phyloP scores from a whole-genome alignment of 2,797 vertebrate genomes.

The Harpagifer antarcticus region DNA sequence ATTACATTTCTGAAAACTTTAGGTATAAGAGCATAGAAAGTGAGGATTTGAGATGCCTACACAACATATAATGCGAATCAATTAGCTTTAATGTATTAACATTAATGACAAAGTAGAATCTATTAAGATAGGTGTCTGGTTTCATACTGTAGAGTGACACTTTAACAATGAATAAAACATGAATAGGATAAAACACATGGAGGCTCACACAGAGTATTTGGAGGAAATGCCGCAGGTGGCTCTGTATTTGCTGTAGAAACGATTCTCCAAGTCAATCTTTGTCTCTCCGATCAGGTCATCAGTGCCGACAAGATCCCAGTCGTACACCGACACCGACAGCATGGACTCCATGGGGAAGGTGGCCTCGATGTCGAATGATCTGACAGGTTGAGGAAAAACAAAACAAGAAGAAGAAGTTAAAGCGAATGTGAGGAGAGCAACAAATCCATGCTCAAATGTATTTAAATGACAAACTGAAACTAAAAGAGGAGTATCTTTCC shows the following conservation, averaged over 20 bases:
- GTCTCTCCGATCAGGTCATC: constrained; percentile 99
- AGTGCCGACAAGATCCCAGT: constrained; percentile 98
- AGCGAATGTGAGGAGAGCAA: not conserved
- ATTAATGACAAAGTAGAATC: not conserved
- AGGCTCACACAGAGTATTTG: constrained; percentile 89
- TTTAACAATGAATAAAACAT: not conserved
- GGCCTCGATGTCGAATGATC: constrained; percentile 97
- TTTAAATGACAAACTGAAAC: not conserved
- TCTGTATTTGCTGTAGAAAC: constrained; percentile 97
- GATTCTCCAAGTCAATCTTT: constrained; percentile 97
- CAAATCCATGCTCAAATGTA: not conserved
- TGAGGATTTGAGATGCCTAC: not conserved
- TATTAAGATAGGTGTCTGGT: not conserved
- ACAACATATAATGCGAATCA: not conserved
- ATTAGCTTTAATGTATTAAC: not conserved
- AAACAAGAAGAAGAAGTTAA: too few relatives aligned
- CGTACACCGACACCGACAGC: constrained; percentile 94
- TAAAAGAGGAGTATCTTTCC: not conserved
- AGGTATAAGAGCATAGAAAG: not conserved
- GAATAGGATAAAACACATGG: not conserved
- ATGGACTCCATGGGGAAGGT: constrained; percentile 99
- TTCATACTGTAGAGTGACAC: not conserved
- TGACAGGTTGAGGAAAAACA: constrained; percentile 53
- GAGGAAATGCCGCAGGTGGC: constrained; percentile 93
- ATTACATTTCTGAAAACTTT: too few relatives aligned